phyloP scores from a whole-genome alignment of 2,113 vertebrate genomes.

The Tyto alba region DNA sequence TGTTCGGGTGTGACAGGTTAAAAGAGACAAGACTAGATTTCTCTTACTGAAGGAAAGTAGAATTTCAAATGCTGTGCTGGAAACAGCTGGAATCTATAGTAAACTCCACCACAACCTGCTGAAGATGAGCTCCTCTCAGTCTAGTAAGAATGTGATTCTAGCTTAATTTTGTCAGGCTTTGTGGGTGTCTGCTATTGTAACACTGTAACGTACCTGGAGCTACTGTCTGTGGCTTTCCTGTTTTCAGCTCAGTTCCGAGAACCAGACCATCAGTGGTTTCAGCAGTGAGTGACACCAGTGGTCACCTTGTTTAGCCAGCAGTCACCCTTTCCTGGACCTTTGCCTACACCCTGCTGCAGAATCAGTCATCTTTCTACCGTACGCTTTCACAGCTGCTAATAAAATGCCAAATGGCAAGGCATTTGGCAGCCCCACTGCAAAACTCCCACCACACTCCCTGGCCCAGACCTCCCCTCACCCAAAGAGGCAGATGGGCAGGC shows the following conservation, averaged over 20 bases:
- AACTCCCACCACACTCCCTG: fast-evolving
- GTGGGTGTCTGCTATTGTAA: background rate
- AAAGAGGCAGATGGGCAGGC: fast-evolving
- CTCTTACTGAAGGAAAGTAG: background rate
- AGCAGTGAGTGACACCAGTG: background rate
- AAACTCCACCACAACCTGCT: background rate
- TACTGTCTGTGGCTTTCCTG: background rate
- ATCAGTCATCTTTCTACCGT: background rate
- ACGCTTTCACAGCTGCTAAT: background rate
- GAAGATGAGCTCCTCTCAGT: background rate
- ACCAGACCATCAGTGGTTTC: background rate
- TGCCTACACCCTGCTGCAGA: fast-evolving
- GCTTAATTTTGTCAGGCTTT: background rate
- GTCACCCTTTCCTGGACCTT: background rate
- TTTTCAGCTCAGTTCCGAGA: background rate
- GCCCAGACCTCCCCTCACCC: background rate
- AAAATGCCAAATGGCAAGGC: background rate
- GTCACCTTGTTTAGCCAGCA: background rate
- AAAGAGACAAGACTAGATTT: background rate
- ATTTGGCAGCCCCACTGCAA: background rate
- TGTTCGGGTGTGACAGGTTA: background rate
- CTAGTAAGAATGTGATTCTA: background rate
- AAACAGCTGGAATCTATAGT: background rate
- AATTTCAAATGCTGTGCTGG: background rate
- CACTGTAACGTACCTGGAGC: background rate